Evolutionary conservation across 1,140 invertebrate genomes (phyloP).

Genomic region (Calycopis cecrops): DNA sequence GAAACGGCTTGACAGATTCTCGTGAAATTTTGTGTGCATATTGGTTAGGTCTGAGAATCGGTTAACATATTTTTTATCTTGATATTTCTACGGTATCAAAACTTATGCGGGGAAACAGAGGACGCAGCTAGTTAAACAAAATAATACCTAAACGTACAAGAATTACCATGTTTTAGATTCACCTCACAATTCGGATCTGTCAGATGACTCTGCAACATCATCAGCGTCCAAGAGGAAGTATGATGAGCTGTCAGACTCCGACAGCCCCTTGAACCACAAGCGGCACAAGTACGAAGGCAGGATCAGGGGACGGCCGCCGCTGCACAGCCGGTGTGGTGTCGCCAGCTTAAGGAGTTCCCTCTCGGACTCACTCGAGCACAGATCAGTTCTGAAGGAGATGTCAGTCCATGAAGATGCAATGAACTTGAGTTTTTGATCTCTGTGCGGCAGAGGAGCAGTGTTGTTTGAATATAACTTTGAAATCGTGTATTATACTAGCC

Average conservation of each 20-base stretch:
- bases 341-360: constrained; percentile 36
- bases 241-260: constrained; percentile 45
- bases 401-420: constrained; percentile 34
- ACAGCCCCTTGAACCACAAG: constrained; percentile 64
- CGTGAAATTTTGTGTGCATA: no score
- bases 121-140: background rate
- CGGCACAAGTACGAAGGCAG: constrained; percentile 58
- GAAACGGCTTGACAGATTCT: no score
- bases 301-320: constrained; percentile 59
- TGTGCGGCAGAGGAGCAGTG: no score
- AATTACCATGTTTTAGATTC: constrained; percentile 26
- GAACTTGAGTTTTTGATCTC: constrained; percentile 51
- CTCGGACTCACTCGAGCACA: constrained; percentile 42
- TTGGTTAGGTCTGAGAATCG: no score
- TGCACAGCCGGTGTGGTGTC: constrained; percentile 41
- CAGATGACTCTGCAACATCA: constrained; percentile 51
- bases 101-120: no score
- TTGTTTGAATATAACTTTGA: no score
- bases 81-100: background rate
- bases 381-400: constrained; percentile 32
- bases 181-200: constrained; percentile 32
- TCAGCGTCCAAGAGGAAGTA: constrained; percentile 62
- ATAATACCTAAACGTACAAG: background rate
- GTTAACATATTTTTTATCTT: no score
- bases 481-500: no score